Base-by-base conservation (phyloP, 2,797 vertebrate genomes). In the Euphonia xanthogaster region DNA sequence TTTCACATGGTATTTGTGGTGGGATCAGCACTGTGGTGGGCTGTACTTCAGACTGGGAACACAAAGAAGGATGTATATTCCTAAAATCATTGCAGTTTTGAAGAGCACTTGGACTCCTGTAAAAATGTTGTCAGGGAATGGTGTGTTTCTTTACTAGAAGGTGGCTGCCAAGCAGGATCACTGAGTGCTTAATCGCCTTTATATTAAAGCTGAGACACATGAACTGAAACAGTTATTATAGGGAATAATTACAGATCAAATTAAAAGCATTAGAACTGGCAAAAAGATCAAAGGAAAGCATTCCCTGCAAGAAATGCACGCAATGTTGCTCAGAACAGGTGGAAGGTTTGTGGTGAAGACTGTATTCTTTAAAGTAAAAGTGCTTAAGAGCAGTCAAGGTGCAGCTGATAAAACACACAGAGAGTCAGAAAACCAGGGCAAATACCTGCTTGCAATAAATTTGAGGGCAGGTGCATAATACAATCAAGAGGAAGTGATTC, bases 171-270 rank as follows among this genome's bases (percentile, higher is more conserved):
- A 89, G 72, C 76, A 93, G 72, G 86, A 94, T 92, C 96, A 86
- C 87, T 39, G 81, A 75, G 44, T 25, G 31, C 87, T 96, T 94
- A 92, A 91, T 95, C 89, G 90, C 35, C 72, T 76, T 75, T 70
- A 19, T 78, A 72, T 93, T 92, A 89, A 93, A 95, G 86, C 78
- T 88, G 82, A 94, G 86, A 88, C 68, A 86, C 81, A 68, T 89
- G 92, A 88, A 91, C 73, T 92, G 81, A 89, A 96, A 96, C 78
- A 91, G 62, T 89, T 94, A 72, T 92, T 94, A 86, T 15, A 78
- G 47, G 22, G 68, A 96, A 89, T 93, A 96, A 96, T 93, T 94
- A 92, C 68, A 94, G 91, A 94, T 91, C 89, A 93, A 94, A 93
- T 94, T 91, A 92, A 94, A 96, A 94, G 40, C 89, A 91, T 94